Conservation (phyloP, 2,888 invertebrate genomes). For the Aradus depressus region DNA sequence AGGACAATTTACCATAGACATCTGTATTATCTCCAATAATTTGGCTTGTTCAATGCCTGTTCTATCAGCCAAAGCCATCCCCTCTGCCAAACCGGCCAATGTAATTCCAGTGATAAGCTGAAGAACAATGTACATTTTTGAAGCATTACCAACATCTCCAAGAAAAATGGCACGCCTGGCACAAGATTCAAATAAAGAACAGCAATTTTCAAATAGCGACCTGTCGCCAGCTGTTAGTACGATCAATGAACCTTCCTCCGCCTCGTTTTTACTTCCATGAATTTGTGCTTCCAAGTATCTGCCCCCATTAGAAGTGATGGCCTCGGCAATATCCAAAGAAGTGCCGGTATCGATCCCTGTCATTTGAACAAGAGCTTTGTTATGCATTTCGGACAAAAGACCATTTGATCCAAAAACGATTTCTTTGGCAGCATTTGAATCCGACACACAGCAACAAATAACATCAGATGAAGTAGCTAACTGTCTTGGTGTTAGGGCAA, state of each 20-base stretch:
- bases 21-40: constrained; percentile 74
- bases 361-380: constrained; percentile 62
- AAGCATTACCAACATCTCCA: constrained; percentile 87
- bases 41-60: constrained; percentile 81
- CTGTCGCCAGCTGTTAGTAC: constrained; percentile 85
- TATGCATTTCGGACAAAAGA: neutral
- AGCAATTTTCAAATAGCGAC: constrained; percentile 33
- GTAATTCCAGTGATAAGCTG: constrained; percentile 84
- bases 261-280: constrained; percentile 81
- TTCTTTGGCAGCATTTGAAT: neutral
- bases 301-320: constrained; percentile 51
- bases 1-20: constrained; percentile 72
- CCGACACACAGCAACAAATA: neutral
- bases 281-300: constrained; percentile 81
- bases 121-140: constrained; percentile 87
- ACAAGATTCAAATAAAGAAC: neutral
- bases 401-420: neutral
- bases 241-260: constrained; percentile 79
- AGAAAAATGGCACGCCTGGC: constrained; percentile 25
- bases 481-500: neutral
- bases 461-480: neutral
- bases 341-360: constrained; percentile 90
- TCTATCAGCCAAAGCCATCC: constrained; percentile 84
- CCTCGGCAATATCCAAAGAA: constrained; percentile 79
- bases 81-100: constrained; percentile 82